Evolutionary conservation across 2,113 vertebrate species (phyloP).

Genomic region (Tonatia bakeri): DNA sequence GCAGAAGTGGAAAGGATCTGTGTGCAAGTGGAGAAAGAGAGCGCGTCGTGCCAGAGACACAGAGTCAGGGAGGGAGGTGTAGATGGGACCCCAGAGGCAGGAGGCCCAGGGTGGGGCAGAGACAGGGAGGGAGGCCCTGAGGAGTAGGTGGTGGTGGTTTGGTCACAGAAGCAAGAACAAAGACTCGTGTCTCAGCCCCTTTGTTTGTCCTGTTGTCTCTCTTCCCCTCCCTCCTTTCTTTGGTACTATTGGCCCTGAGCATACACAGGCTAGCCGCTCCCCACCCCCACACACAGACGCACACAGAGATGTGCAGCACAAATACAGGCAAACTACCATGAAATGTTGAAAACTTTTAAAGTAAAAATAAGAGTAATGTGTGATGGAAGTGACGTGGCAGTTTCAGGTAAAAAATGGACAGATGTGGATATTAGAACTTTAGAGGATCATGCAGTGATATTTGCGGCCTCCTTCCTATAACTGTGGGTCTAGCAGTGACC

Average conservation of each 20-base stretch:
- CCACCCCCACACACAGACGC: neutral
- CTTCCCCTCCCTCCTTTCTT: neutral
- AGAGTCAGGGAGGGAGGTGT: neutral
- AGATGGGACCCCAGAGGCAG: neutral
- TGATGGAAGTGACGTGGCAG: neutral
- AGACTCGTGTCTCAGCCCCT: neutral
- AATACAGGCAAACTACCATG: neutral
- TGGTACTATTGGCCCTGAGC: neutral
- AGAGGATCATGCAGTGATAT: neutral
- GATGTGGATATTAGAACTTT: neutral
- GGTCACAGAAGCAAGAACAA: neutral
- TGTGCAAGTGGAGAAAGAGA: slow-evolving; percentile 2
- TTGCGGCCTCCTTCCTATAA: neutral
- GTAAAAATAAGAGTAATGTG: neutral
- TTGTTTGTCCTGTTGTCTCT: neutral
- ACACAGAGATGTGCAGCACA: neutral
- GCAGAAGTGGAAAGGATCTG: slow-evolving; percentile 34
- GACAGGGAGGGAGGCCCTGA: neutral
- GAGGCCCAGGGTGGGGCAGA: neutral
- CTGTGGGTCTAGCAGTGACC: neutral
- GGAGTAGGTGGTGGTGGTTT: neutral
- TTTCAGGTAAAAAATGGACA: neutral
- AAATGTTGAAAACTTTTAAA: neutral
- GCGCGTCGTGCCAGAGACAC: neutral
- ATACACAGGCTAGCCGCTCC: neutral